Percentiles rank a stretch among this genome's conserved stretches.
phyloP scores from a whole-genome alignment of 2,113 vertebrate genomes.

The Toxostoma redivivum region DNA sequence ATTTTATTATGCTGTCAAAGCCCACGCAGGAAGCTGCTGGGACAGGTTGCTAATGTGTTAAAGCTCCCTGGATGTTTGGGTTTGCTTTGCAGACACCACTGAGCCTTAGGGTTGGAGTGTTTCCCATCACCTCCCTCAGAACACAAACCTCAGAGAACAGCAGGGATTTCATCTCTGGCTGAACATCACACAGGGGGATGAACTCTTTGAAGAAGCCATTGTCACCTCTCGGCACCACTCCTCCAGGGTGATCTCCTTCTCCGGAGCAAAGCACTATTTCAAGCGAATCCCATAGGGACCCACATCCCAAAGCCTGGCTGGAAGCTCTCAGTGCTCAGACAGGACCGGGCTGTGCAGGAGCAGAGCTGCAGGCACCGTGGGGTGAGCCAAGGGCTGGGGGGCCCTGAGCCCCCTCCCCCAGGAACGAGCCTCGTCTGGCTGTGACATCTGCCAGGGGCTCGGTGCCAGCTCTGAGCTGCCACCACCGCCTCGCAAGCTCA shows the following conservation, averaged over 20 bases:
- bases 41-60: neutral
- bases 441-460: accelerated
- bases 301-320: accelerated
- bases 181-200: neutral
- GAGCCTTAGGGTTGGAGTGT: neutral
- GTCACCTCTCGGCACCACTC: neutral
- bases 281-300: accelerated
- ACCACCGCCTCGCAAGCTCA: accelerated
- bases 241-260: neutral
- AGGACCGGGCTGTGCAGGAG: neutral
- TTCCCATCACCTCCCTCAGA: neutral
- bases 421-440: neutral
- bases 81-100: neutral
- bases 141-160: neutral
- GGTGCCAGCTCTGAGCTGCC: neutral
- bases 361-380: neutral
- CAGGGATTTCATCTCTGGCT: neutral
- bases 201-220: neutral
- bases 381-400: neutral
- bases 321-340: neutral
- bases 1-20: neutral
- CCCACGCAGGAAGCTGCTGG: neutral
- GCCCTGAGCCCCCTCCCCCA: neutral
- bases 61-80: neutral
- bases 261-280: neutral